Evolutionary conservation across 2,113 vertebrate species (phyloP), one percentile per base, ranked within the genome.

Genomic region (Passer domesticus): DNA sequence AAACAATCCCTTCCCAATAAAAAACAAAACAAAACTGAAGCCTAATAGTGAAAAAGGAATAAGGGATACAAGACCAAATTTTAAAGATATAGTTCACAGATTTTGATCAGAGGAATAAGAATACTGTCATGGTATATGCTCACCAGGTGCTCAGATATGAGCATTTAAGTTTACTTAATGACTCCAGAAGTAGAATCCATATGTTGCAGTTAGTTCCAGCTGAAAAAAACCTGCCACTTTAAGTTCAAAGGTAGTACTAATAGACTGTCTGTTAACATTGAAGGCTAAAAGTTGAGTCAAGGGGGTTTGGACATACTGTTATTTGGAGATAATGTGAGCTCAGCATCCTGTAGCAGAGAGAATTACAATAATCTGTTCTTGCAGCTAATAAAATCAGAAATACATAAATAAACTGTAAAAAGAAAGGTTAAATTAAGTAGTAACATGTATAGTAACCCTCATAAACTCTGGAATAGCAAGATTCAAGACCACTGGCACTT

Each of bases 251-350:
- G 55, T n/a, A 58, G 18, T 44, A 83, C 27, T 77, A 93, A 90
- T 63, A 83, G 37, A 10, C 19, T 92, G 47, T 84, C 63, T 93
- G 23, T 95, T 95, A 80, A 81, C 13, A 62, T 1, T 83, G 78
- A 94, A 83, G 22, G 73, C 49, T 95, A 87, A 94, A 95, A 92
- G 59, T 89, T 70, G 44, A 95, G 31, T 30, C n/a, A 27, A 90
- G 78, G 35, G 39, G 24, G 66, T 96, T 83, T 82, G 58, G 43
- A 92, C 35, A 74, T 85, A 21, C 14, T 95, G 39, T 90, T 93
- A 91, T 93, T 77, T 89, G 50, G 15, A 92, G 69, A 87, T 80
- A 96, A 49, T 3, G 15, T 35, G 59, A 59, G 75, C 76, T n/a
- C 47, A 81, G 52, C 31, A 80, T 64, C 28, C 21, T 76, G 52